phyloP scores from a whole-genome alignment of 2,113 vertebrate genomes.

The Melanerpes aurifrons region DNA sequence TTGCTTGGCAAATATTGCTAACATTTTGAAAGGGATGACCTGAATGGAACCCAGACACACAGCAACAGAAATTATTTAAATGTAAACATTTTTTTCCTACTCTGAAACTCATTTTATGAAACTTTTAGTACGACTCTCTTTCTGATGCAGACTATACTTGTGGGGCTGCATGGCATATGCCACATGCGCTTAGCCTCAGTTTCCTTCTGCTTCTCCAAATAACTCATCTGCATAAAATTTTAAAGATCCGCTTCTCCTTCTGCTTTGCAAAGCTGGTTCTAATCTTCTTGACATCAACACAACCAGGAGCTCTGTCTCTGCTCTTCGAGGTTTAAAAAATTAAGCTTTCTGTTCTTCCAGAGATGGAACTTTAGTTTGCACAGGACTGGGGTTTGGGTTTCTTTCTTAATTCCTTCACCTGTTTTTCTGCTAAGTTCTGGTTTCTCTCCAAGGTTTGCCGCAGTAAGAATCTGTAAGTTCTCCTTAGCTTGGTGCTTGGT shows the following conservation, averaged over 20 bases:
- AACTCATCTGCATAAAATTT: slow-evolving; percentile 2
- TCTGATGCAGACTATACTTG: neutral
- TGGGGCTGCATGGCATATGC: neutral
- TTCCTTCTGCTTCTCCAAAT: slow-evolving; percentile 9
- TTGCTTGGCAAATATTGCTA: neutral
- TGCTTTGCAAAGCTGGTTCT: slow-evolving; percentile 5
- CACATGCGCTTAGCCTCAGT: slow-evolving; percentile 12
- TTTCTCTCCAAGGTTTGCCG: neutral
- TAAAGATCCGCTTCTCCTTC: slow-evolving; percentile 20
- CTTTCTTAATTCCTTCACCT: neutral
- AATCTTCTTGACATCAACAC: neutral
- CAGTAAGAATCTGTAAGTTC: neutral
- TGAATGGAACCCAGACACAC: neutral
- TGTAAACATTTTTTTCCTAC: neutral
- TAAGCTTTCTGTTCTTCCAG: neutral
- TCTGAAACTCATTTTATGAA: neutral
- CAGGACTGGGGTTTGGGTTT: neutral
- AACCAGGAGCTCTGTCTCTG: neutral
- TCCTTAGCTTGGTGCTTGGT: neutral
- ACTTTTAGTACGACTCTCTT: neutral
- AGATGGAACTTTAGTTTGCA: neutral
- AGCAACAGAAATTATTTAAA: neutral
- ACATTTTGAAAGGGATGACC: neutral
- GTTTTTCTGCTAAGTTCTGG: neutral
- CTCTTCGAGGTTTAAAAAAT: neutral